Conservation (phyloP, 2,797 vertebrate genomes). For the Anguilla megastoma region DNA sequence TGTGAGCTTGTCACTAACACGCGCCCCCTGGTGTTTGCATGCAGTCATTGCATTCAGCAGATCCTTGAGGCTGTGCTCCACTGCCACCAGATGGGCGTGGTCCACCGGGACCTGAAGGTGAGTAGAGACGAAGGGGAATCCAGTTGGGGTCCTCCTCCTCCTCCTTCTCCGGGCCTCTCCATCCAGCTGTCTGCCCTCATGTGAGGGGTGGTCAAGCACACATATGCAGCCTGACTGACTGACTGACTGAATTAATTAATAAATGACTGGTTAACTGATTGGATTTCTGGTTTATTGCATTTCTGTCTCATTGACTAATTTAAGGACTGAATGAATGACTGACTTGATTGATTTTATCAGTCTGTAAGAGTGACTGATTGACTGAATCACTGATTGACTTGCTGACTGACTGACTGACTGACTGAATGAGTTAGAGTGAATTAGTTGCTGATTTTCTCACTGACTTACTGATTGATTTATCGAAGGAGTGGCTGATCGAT, state of each 20-base stretch:
- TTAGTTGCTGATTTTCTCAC: too few relatives aligned
- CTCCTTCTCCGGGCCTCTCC: not conserved
- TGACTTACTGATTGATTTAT: too few relatives aligned
- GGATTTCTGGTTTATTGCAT: not conserved
- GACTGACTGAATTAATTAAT: not conserved
- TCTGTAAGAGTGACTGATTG: not conserved
- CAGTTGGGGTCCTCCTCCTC: constrained; percentile 10
- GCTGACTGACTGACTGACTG: not conserved
- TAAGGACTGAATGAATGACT: not conserved
- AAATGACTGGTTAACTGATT: not conserved
- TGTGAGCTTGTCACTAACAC: constrained; percentile 86
- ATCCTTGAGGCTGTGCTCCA: constrained; percentile 97
- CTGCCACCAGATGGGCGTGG: constrained; percentile 98
- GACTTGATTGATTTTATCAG: not conserved
- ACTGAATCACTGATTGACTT: not conserved
- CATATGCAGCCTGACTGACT: not conserved
- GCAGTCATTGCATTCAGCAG: constrained; percentile 99
- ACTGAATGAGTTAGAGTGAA: too few relatives aligned
- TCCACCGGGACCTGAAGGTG: constrained; percentile 98
- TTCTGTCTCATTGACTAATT: not conserved
- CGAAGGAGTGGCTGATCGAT: not conserved
- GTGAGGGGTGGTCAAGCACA: not conserved
- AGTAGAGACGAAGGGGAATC: constrained; percentile 69
- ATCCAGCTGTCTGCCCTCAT: not conserved
- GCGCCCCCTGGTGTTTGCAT: constrained; percentile 92